phyloP scores from a whole-genome alignment of 2,113 vertebrate species.

The Typhlomys cinereus region DNA sequence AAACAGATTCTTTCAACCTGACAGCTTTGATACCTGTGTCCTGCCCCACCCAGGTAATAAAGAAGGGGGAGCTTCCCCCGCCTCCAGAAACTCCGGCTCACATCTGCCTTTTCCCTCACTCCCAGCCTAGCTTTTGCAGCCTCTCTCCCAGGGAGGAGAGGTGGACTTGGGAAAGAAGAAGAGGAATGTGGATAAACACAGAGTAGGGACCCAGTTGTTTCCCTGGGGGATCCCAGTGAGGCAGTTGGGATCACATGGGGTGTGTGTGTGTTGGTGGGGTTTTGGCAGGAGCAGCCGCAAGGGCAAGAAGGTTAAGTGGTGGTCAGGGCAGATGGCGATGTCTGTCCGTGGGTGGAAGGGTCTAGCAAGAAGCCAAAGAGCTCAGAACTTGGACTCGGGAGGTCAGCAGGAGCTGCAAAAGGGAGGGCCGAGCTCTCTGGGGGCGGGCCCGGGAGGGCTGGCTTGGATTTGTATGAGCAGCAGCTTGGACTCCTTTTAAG shows the following conservation, averaged over 20 bases:
- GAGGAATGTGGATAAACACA: accelerated
- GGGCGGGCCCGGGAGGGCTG: background rate
- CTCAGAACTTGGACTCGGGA: accelerated
- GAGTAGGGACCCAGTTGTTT: background rate
- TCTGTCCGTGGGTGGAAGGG: background rate
- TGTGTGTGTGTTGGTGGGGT: background rate
- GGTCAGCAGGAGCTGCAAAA: background rate
- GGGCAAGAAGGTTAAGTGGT: no score
- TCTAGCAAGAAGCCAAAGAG: background rate
- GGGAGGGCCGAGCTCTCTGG: background rate
- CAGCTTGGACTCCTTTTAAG: conserved; percentile 63
- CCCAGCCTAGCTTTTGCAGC: background rate
- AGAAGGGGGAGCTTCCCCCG: background rate
- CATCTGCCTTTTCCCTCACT: accelerated
- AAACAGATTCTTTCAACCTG: conserved; percentile 88
- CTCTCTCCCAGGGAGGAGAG: background rate
- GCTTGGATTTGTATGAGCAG: background rate
- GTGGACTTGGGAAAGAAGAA: background rate
- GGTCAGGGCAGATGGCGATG: background rate
- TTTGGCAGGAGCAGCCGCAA: background rate
- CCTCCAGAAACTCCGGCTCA: background rate
- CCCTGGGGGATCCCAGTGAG: background rate
- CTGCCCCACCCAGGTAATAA: conserved; percentile 91
- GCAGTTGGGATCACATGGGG: background rate
- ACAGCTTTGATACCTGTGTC: conserved; percentile 75